Percentiles rank a stretch among this genome's conserved stretches.
These are phyloP conservation scores for Planococcus citri DNA, from an alignment of 1,140 invertebrate species.

Conservation along the genomic window DNA sequence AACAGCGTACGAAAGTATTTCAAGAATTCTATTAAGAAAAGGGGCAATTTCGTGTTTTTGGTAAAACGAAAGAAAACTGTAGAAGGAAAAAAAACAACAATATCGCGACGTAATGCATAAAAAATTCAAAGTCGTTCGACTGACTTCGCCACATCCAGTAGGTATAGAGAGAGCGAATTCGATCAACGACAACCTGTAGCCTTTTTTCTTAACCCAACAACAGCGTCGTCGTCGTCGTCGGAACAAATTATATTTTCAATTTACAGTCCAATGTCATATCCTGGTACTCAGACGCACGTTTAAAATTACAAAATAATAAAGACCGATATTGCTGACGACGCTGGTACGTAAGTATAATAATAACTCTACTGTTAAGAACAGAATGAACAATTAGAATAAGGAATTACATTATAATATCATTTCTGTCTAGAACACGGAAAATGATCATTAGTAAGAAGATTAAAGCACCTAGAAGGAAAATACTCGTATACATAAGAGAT, in stretches of 20 bases:
- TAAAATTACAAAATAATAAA: conserved; percentile 4
- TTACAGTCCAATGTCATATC: background rate
- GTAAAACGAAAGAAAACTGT: background rate
- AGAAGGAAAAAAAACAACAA: background rate
- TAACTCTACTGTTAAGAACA: background rate
- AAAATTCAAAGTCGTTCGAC: background rate
- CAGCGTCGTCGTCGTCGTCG: too few species aligned
- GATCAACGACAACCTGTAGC: background rate
- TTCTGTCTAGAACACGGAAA: background rate
- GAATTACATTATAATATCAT: conserved; percentile 4
- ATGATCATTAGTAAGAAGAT: background rate
- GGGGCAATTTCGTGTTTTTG: background rate
- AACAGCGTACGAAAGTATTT: background rate
- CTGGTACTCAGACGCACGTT: background rate
- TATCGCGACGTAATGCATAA: background rate
- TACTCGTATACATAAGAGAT: too few species aligned
- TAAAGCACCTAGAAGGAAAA: background rate
- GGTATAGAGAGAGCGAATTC: background rate
- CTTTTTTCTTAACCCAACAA: background rate
- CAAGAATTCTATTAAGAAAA: background rate
- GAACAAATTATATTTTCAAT: conserved; percentile 1
- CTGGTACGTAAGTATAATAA: too few species aligned
- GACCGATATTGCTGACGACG: too few species aligned
- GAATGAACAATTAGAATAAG: background rate
- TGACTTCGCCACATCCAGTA: too few species aligned